Conservation (phyloP, 2,113 vertebrate species). For the Nycticryphes semicollaris region DNA sequence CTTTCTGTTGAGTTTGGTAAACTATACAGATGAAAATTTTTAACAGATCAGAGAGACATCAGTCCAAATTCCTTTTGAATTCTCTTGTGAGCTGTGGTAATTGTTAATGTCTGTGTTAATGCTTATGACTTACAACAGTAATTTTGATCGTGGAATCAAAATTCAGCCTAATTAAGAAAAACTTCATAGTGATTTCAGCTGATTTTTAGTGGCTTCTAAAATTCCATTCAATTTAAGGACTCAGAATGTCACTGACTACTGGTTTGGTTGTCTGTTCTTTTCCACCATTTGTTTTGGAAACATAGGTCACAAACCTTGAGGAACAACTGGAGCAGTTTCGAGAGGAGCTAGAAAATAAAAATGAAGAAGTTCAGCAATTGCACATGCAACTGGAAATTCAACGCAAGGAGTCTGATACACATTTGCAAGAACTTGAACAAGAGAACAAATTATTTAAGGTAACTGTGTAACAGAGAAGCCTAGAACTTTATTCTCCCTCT, state of each 20-base stretch:
- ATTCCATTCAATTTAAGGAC: neutral
- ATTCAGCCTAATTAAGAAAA: neutral
- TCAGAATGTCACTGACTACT: neutral
- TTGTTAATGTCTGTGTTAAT: neutral
- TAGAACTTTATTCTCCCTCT: neutral
- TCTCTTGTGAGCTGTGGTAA: neutral
- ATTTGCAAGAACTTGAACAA: slow-evolving; percentile 85
- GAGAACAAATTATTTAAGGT: slow-evolving; percentile 89
- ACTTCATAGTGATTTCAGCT: neutral
- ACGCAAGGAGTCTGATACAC: slow-evolving; percentile 88
- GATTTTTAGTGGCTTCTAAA: neutral
- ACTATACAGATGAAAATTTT: neutral
- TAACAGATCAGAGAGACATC: neutral
- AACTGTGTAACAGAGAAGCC: slow-evolving; percentile 1
- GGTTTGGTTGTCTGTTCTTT: neutral
- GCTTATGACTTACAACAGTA: neutral
- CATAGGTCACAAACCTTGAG: slow-evolving; percentile 92
- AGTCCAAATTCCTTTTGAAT: neutral
- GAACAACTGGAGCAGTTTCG: slow-evolving; percentile 97
- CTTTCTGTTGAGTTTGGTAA: neutral
- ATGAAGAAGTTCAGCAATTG: slow-evolving; percentile 94
- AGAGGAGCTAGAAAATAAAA: slow-evolving; percentile 98
- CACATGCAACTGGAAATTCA: slow-evolving; percentile 99
- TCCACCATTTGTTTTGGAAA: slow-evolving; percentile 30
- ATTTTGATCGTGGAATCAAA: neutral